Base-by-base conservation (phyloP, 2,888 invertebrate species). In the Lomographa bimaculata region DNA sequence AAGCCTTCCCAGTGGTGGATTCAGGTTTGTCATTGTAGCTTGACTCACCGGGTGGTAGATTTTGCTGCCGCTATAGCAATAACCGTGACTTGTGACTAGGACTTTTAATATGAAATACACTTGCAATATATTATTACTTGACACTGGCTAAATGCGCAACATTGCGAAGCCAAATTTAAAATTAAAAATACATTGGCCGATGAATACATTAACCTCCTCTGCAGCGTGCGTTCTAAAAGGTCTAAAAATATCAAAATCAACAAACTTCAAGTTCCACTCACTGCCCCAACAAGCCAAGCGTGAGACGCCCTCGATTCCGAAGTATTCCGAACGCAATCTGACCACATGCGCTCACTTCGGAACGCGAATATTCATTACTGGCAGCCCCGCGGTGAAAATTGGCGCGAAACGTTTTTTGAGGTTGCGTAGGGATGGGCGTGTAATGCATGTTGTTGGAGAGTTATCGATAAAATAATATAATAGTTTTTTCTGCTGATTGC, bases 351-450 rank as follows among this genome's bases (percentile, higher is more conserved):
- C 68, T 27, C 49, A 32, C 52, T 68, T 61, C 54, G 50, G 64
- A 66, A 61, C 66, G 62, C 61, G 45, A 63, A 64, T 62, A 69
- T 73, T 76, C 71, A 75, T 76, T 74, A 73, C 65, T 64, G 60
- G 75, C 69, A 67, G 54, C 77, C 82, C 82, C 59, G 79, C 59
- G 52, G 82, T 43, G 80, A 78, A 74, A 77, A 79, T 77, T 79
- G 75, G 64, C 71, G 71, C 64, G 52, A 63, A 60, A 60, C 56
- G 45, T 59, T 57, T 54, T 33, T 46, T 49, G 46, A 29, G 27
- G 21, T 23, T 25, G 6, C 23, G 12, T n/a, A n/a, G n/a, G n/a
- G 16, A 5, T 50, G 53, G 50, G 29, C 48, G 32, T 44, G 47
- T 11, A 25, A 10, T 33, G 5, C 1, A 7, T 7, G 38, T 3